These are phyloP conservation scores for Monomorium pharaonis DNA, from an alignment of 1,140 invertebrate genomes.

Conservation along the genomic window DNA sequence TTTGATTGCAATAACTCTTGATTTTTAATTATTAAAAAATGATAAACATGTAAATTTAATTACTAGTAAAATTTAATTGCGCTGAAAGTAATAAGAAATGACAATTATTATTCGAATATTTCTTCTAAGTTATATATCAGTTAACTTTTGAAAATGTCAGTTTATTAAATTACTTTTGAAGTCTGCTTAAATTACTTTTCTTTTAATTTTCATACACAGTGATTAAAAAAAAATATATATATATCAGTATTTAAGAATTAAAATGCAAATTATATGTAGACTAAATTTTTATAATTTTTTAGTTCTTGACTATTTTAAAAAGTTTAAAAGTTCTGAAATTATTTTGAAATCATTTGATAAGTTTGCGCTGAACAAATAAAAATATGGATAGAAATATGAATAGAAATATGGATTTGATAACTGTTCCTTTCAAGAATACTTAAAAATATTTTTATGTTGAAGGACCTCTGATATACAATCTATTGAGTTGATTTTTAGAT, in stretches of 20 bases:
- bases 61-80: not conserved
- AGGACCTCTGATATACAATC: not conserved
- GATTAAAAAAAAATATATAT: not conserved
- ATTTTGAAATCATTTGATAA: not conserved
- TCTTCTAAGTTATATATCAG: not conserved
- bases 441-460: conserved; percentile 47
- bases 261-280: not conserved
- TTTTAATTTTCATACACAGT: not conserved
- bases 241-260: not conserved
- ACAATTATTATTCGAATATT: not conserved
- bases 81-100: not conserved
- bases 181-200: not conserved
- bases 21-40: not conserved
- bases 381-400: not conserved
- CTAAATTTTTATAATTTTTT: not conserved
- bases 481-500: conserved; percentile 24
- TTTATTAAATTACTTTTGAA: too few relatives aligned
- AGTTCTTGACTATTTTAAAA: not conserved
- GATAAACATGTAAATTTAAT: not conserved
- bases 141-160: not conserved
- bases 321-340: not conserved
- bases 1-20: not conserved
- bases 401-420: not conserved
- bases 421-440: not conserved
- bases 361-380: not conserved